Evolutionary conservation across 2,888 invertebrate species (phyloP), one percentile per base, ranked within the genome.

Genomic region (Drosophila mimica): DNA sequence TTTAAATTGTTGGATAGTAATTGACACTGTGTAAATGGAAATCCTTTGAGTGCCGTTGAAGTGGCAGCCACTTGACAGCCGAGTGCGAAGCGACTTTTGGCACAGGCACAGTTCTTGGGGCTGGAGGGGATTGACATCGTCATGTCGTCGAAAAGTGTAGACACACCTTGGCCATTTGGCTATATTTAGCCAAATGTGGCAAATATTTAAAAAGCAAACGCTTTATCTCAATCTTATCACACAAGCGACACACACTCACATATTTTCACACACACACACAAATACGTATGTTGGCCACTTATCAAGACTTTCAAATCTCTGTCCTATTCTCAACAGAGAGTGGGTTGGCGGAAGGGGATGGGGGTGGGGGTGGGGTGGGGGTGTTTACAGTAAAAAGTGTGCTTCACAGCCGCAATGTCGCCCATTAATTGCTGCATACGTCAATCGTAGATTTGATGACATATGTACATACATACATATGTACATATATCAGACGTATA

Each of bases 21-120:
- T 74, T 81, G 83, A 77, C 60, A 76, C 70, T 80, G 83, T 66
- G 68, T 65, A 73, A 75, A 73, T 81, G 81, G 81, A 81, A 82
- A 82, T 82, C 81, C 84, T 81, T 82, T 81, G 83, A 82, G 81
- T 81, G 81, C n/a, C 70, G 28, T 43, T 76, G 40, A 58, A 65
- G 72, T 76, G 79, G 49, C 8, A 53, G 4, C 40, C 79, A 81
- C 79, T 79, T 38, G 60, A 76, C 43, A 31, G 53, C 36, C 56
- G 28, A 56, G 54, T 30, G 56, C 13, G 15, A 17, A 30, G 51
- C 51, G 9, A 17, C 28, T 49, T 5, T 4, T 31, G 36, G 34
- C 56, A 54, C 46, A 25, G 46, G 13, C n/a, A 31, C 46, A 46
- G 25, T 46, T 46, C 25, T 15, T 2, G 25, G 25, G 46, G 15